Base-by-base conservation (phyloP, 1,140 invertebrate genomes). In the Drosophila nikananu region DNA sequence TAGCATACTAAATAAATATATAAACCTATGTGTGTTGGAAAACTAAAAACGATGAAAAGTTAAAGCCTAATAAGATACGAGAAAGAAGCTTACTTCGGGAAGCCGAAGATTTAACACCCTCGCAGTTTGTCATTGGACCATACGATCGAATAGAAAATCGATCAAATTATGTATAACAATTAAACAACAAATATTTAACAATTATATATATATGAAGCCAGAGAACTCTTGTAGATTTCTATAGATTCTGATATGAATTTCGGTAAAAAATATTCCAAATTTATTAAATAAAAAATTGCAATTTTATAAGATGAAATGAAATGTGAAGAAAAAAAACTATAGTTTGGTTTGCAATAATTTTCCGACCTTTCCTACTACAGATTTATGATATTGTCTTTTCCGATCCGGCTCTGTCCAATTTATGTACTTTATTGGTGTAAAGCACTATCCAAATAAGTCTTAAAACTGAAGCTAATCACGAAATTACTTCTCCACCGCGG, bases 21-120 rank as follows among this genome's bases (percentile, higher is more conserved):
- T 23, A 23, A 39, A n/a, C 17, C 3, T 42, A 32, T 68, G 32
- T 48, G 49, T 55, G 51, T 57, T 48, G 49, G 17, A 23, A 41
- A 39, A 58, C 19, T 19, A 3, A 13, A 49, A 41, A 41, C 19
- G 17, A 42, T 51, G 35, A 19, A 49, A 25, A 32, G 27, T 21
- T 49, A 32, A 39, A 35, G 23, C 6, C 68, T 23, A 71, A 42
- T 73, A 27, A 30, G 15, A 49, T 23, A 44, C 21, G 6, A 25
- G 6, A 8, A 48, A 8, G 15, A 25, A 17, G 23, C 3, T 48
- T 25, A 2, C 15, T 48, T 49, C 3, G 15, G 46, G 1, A 25
- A 17, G 23, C 15, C 15, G 8, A 49, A 17, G 23, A 49, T 49
- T 17, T 2, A 17, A 49, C 23, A 17, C 8, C 23, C 21, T 48